Percentiles rank a stretch among this genome's conserved stretches.
Evolutionary conservation across 2,113 vertebrate species (phyloP).

Genomic region (Odontophorus gujanensis): DNA sequence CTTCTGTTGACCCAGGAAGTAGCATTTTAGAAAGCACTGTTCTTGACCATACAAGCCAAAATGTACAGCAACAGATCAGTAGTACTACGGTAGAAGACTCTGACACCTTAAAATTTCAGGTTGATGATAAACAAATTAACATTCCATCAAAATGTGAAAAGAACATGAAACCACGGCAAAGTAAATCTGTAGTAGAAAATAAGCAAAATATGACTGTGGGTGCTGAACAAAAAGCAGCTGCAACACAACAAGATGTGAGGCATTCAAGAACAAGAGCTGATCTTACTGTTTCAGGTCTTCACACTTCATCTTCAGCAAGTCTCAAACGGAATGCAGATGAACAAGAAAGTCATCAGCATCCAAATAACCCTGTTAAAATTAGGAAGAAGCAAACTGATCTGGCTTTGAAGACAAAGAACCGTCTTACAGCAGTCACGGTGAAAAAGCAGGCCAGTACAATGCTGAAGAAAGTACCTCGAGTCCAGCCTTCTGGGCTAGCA

Average conservation of each 20-base stretch:
- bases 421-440: slow-evolving; percentile 41
- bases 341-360: slow-evolving; percentile 74
- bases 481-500: slow-evolving; percentile 52
- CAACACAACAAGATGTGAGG: slow-evolving; percentile 45
- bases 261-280: slow-evolving; percentile 77
- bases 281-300: slow-evolving; percentile 60
- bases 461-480: slow-evolving; percentile 67
- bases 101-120: slow-evolving; percentile 50
- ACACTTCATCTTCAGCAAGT: slow-evolving; percentile 60
- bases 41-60: slow-evolving; percentile 50
- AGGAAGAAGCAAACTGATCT: slow-evolving; percentile 82
- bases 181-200: slow-evolving; percentile 55
- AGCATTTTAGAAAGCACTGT: slow-evolving; percentile 54
- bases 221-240: slow-evolving; percentile 46
- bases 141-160: slow-evolving; percentile 71
- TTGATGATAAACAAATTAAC: slow-evolving; percentile 46
- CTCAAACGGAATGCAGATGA: slow-evolving; percentile 82
- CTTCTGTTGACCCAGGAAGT: slow-evolving; percentile 58
- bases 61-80: slow-evolving; percentile 39
- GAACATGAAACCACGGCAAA: slow-evolving; percentile 51
- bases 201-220: slow-evolving; percentile 66
- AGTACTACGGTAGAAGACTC: slow-evolving; percentile 32
- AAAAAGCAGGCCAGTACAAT: slow-evolving; percentile 72
- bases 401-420: slow-evolving; percentile 65
- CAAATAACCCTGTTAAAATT: slow-evolving; percentile 81